A percentile compares a stretch with the other conserved stretches of the same genome.
Conservation (phyloP, 2,888 invertebrate species). For the Megamerina dolium region DNA sequence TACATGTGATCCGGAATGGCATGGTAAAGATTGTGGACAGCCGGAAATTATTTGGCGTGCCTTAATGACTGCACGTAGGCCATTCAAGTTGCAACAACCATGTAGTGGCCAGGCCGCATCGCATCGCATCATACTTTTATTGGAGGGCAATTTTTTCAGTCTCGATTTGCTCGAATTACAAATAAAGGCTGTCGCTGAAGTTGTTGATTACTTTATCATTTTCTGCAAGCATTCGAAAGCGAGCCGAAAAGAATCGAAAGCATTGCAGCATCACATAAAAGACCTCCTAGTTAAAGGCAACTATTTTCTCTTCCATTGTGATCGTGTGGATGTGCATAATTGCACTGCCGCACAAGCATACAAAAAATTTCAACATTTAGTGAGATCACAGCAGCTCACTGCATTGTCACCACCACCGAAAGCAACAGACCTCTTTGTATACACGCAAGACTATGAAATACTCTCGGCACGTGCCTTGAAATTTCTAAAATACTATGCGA, state of each 20-base stretch:
- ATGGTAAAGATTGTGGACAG: slow-evolving; percentile 60
- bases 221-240: slow-evolving; percentile 29
- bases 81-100: slow-evolving; percentile 29
- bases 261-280: slow-evolving; percentile 43
- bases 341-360: slow-evolving; percentile 35
- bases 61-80: slow-evolving; percentile 53
- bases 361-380: slow-evolving; percentile 32
- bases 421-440: slow-evolving; percentile 56
- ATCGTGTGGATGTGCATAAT: slow-evolving; percentile 15
- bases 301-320: slow-evolving; percentile 31
- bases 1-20: slow-evolving; percentile 58
- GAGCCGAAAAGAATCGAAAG: slow-evolving; percentile 14
- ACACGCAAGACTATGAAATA: slow-evolving; percentile 56
- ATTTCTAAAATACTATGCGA: slow-evolving; percentile 61
- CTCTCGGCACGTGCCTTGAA: slow-evolving; percentile 58
- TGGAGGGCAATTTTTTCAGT: slow-evolving; percentile 52
- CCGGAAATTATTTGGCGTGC: slow-evolving; percentile 64
- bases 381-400: slow-evolving; percentile 26
- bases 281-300: slow-evolving; percentile 23
- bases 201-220: slow-evolving; percentile 62
- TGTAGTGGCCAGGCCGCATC: slow-evolving; percentile 16
- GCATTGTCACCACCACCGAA: slow-evolving; percentile 27
- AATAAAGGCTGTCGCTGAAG: slow-evolving; percentile 55
- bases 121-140: slow-evolving; percentile 55
- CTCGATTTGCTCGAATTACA: slow-evolving; percentile 57